phyloP scores from a whole-genome alignment of 2,888 invertebrate species.

The Pilophorus perplexus region DNA sequence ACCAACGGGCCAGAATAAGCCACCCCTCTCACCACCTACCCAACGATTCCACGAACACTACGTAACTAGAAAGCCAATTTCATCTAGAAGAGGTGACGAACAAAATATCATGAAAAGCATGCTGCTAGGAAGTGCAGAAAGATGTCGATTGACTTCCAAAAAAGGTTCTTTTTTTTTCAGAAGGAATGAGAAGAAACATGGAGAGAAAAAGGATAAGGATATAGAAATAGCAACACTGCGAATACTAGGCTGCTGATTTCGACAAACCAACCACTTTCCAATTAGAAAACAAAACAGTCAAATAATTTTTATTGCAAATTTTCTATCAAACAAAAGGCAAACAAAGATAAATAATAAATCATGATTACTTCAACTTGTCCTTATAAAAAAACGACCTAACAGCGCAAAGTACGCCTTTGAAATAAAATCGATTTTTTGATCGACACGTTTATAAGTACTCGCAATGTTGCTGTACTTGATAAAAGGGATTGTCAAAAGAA shows the following conservation, averaged over 20 bases:
- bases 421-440: constrained; percentile 7
- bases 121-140: too few species aligned
- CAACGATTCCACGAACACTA: too few species aligned
- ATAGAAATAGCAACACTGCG: constrained; percentile 48
- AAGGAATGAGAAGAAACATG: too few species aligned
- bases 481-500: constrained; percentile 30
- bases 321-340: constrained; percentile 37
- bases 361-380: constrained; percentile 49
- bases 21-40: too few species aligned
- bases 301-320: constrained; percentile 36
- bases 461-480: constrained; percentile 48
- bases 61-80: too few species aligned
- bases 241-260: constrained; percentile 46
- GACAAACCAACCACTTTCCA: constrained; percentile 47
- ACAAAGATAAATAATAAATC: constrained; percentile 43
- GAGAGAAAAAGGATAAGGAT: too few species aligned
- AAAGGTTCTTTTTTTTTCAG: too few species aligned
- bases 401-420: background rate
- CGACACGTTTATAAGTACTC: constrained; percentile 47
- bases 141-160: too few species aligned
- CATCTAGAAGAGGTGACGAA: too few species aligned
- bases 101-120: too few species aligned
- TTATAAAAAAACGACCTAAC: constrained; percentile 13
- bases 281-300: constrained; percentile 38
- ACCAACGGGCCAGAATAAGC: too few species aligned